Evolutionary conservation across 1,140 invertebrate species (phyloP).

Genomic region (Schlechtendalia chinensis): DNA sequence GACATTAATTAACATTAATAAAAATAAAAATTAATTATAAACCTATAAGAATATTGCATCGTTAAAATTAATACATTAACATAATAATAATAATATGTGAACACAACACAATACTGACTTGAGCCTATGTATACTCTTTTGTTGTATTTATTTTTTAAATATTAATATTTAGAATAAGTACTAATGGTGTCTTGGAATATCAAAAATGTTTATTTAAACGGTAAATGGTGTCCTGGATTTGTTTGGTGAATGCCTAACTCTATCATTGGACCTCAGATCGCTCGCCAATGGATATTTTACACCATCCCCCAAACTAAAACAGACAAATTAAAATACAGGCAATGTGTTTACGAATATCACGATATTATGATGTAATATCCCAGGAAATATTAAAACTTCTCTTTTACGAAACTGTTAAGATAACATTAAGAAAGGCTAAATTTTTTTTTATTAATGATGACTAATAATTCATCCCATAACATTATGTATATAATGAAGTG

Average conservation of each 20-base stretch:
- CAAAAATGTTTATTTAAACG: constrained; percentile 30
- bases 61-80: not conserved
- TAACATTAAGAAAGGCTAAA: constrained; percentile 6
- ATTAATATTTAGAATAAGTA: constrained; percentile 23
- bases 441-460: too few species aligned
- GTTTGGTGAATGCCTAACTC: constrained; percentile 82
- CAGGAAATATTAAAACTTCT: constrained; percentile 2
- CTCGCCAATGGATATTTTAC: constrained; percentile 76
- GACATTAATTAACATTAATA: constrained; percentile 30
- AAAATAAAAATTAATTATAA: constrained; percentile 27
- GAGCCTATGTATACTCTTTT: constrained; percentile 28
- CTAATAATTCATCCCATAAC: not conserved
- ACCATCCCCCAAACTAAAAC: constrained; percentile 84
- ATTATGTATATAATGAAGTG: too few species aligned
- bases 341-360: constrained; percentile 43
- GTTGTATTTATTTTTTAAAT: constrained; percentile 1
- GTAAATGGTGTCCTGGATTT: constrained; percentile 66
- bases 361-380: constrained; percentile 8
- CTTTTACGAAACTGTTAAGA: not conserved
- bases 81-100: constrained; percentile 33
- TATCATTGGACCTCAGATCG: constrained; percentile 70
- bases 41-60: constrained; percentile 7
- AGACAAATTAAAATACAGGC: constrained; percentile 52
- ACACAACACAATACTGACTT: constrained; percentile 43
- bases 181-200: not conserved